These are phyloP conservation scores for Noctua janthe DNA, from an alignment of 2,888 invertebrate genomes.

Conservation along the genomic window DNA sequence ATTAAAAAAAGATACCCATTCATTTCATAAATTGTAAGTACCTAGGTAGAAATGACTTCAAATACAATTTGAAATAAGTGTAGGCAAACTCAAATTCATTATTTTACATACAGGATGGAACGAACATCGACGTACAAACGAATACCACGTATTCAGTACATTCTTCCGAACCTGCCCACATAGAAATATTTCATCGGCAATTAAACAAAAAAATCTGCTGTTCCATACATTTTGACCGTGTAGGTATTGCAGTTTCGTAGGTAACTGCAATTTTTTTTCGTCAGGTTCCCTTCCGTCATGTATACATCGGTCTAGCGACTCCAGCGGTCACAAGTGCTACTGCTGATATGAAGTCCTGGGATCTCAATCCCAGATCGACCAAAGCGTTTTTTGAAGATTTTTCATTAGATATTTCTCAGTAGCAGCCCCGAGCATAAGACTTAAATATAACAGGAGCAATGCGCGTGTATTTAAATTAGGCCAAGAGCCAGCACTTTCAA, in stretches of 20 bases:
- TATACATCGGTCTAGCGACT: too few relatives aligned
- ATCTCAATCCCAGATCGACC: neutral
- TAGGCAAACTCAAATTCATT: too few relatives aligned
- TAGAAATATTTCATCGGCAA: too few relatives aligned
- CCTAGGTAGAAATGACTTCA: neutral
- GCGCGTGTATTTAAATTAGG: neutral
- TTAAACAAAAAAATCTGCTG: too few relatives aligned
- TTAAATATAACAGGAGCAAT: neutral
- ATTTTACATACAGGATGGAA: too few relatives aligned
- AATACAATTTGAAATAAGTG: neutral
- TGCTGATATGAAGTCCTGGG: neutral
- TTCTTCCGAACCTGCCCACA: too few relatives aligned
- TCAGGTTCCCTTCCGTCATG: too few relatives aligned
- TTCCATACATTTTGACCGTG: too few relatives aligned
- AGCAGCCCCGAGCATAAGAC: neutral
- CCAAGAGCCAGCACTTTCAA: neutral
- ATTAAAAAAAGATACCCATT: neutral
- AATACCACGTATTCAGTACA: too few relatives aligned
- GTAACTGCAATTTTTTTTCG: too few relatives aligned
- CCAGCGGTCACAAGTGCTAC: neutral
- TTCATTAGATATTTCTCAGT: neutral
- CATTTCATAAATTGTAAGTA: neutral
- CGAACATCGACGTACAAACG: too few relatives aligned
- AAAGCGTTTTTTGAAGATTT: neutral
- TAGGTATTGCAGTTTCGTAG: too few relatives aligned